Evolutionary conservation across 2,797 vertebrate species (phyloP), one percentile per base, ranked within the genome.

Genomic region (Karalla daura): DNA sequence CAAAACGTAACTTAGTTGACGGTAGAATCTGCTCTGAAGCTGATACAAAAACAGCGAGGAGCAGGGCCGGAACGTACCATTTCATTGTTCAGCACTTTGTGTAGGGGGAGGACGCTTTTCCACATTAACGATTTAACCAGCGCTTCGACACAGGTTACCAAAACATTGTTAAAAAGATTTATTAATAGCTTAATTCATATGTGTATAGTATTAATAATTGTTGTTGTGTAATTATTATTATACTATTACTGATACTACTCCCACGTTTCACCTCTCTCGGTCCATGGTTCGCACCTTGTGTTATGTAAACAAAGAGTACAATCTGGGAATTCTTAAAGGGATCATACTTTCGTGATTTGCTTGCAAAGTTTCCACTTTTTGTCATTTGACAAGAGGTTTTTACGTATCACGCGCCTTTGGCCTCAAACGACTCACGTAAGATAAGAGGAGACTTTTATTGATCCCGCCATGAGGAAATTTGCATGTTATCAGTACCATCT

Each of bases 251-350:
- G 0, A 3, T 23, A 1, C 2, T 14, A 11, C 39, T 49, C 55
- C 46, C 13, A 20, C 12, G 0, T 1, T 18, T 17, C 51, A 37
- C 79, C 83, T 63, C 41, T 2, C 27, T 40, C 41, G 40, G 30
- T 64, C 17, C 25, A 46, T 80, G 75, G 68, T 10, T 76, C 46
- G 78, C 58, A 59, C 86, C 89, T 78, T 81, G 81, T 96, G 94
- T 98, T 98, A 97, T 98, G 97, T 99, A 98, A 98, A 99, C 97
- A 99, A 94, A 96, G 95, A 95, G 93, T 95, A 96, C 93, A 93
- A 94, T 83, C 90, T 91, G 90, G 81, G 89, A 84, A 84, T 89
- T 91, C 93, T 96, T 96, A 96, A 95, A 96, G 93, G 80, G 87
- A 81, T 87, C 88, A 52, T 59, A 61, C 59, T 56, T 77, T 76